A percentile compares a stretch with the other conserved stretches of the same genome.
phyloP scores from a whole-genome alignment of 1,140 invertebrate species.

The Dolichoris vasculosae region DNA sequence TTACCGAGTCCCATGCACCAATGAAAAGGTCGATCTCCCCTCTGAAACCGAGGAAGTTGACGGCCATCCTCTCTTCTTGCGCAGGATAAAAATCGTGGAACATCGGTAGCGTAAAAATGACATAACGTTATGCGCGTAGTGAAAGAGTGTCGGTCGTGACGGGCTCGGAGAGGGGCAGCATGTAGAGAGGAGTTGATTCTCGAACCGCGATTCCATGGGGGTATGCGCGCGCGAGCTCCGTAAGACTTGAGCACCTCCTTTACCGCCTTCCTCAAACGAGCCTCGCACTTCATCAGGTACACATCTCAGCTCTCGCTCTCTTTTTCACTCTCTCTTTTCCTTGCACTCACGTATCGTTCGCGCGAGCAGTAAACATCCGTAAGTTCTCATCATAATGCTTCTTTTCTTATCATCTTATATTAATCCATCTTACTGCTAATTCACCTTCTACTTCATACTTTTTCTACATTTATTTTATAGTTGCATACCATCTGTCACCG shows the following conservation, averaged over 20 bases:
- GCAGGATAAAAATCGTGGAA: constrained; percentile 18
- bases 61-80: neutral
- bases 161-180: constrained; percentile 42
- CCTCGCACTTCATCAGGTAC: constrained; percentile 71
- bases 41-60: neutral
- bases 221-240: constrained; percentile 48
- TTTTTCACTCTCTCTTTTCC: neutral
- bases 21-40: neutral
- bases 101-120: constrained; percentile 49
- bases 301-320: constrained; percentile 60
- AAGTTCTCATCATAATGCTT: neutral
- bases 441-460: neutral
- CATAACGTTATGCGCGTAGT: constrained; percentile 23
- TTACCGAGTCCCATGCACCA: neutral
- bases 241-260: constrained; percentile 73
- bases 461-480: neutral
- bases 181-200: constrained; percentile 63
- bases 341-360: neutral
- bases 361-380: neutral
- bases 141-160: constrained; percentile 18
- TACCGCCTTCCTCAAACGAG: constrained; percentile 72
- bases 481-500: neutral
- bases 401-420: too few relatives aligned
- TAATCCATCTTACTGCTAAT: too few relatives aligned
- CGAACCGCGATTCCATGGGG: constrained; percentile 65